A percentile compares a stretch with the other conserved stretches of the same genome.
phyloP scores from a whole-genome alignment of 2,113 vertebrate genomes.

The Thryonomys swinderianus region DNA sequence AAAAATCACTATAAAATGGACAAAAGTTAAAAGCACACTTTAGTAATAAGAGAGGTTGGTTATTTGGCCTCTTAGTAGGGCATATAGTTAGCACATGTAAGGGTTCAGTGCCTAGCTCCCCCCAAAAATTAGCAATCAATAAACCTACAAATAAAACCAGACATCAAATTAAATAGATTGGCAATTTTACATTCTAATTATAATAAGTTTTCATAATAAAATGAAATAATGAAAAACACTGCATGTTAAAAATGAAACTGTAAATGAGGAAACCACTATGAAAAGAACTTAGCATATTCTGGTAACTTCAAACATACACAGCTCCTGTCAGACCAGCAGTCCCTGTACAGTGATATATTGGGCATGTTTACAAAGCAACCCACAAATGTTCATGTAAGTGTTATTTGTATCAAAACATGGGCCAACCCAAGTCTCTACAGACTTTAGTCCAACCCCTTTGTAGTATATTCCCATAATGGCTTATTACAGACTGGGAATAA shows the following conservation, averaged over 20 bases:
- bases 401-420: background rate
- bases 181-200: background rate
- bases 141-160: slow-evolving; percentile 40
- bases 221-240: background rate
- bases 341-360: background rate
- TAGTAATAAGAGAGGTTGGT: background rate
- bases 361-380: background rate
- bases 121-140: background rate
- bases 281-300: background rate
- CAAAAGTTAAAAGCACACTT: background rate
- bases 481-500: background rate
- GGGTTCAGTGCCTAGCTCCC: background rate
- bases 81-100: background rate
- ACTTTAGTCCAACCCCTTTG: background rate
- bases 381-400: background rate
- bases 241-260: background rate
- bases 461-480: background rate
- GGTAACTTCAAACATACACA: background rate
- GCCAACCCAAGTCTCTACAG: background rate
- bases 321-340: background rate
- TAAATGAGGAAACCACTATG: background rate
- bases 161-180: background rate
- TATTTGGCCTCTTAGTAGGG: background rate
- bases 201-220: background rate
- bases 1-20: background rate